phyloP scores from a whole-genome alignment of 2,113 vertebrate species.

The Brachirus orientalis region DNA sequence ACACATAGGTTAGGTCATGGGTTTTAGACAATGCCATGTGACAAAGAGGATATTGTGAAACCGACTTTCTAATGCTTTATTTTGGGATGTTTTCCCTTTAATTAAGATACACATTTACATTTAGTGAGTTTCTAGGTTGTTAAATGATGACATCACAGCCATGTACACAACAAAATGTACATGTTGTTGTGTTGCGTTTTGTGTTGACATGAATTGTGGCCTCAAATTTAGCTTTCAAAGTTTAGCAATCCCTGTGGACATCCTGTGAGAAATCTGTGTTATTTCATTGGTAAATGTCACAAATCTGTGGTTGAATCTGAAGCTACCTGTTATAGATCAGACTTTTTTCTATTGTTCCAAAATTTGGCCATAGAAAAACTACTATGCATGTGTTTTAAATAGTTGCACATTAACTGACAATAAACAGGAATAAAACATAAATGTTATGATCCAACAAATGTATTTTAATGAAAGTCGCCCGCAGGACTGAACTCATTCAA shows the following conservation, averaged over 20 bases:
- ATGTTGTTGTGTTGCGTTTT: conserved; percentile 36
- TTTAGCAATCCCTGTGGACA: conserved; percentile 47
- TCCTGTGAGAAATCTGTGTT: conserved; percentile 28
- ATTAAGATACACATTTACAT: conserved; percentile 54
- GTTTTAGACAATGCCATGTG: conserved; percentile 34
- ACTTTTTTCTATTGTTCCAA: no score
- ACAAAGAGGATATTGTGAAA: conserved; percentile 54
- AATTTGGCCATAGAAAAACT: no score
- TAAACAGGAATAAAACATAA: no score
- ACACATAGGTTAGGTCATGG: conserved; percentile 51
- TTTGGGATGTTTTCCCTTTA: conserved; percentile 24
- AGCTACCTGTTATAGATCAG: no score
- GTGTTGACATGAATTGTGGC: conserved; percentile 49
- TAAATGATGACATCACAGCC: conserved; percentile 47
- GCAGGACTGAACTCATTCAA: no score
- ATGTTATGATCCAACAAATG: no score
- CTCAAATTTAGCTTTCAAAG: conserved; percentile 44
- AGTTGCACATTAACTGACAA: no score
- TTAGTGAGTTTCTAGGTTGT: conserved; percentile 51
- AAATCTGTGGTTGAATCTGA: no score
- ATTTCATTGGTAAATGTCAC: conserved; percentile 17
- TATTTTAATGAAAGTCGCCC: no score
- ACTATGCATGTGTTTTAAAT: no score
- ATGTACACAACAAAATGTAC: conserved; percentile 54
- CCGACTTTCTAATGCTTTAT: no score